These are phyloP conservation scores for Malurus leucopterus DNA, from an alignment of 2,797 vertebrate genomes.

Conservation along the genomic window DNA sequence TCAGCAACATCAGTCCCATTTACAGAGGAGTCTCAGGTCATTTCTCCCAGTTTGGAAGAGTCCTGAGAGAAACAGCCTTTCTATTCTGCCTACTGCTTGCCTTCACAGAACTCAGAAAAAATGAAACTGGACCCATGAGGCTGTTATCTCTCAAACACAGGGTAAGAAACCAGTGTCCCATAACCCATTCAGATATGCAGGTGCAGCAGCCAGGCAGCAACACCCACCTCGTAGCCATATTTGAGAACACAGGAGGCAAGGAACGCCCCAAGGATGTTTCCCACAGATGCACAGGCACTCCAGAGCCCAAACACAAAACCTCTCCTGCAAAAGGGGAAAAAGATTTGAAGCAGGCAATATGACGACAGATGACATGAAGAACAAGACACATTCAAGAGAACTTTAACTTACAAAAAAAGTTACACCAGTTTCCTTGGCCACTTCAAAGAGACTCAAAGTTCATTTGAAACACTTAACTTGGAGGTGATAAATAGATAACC, in stretches of 20 bases:
- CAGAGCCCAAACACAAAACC: slow-evolving; percentile 93
- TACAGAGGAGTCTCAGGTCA: background rate
- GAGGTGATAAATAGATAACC: background rate
- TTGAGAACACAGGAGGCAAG: slow-evolving; percentile 91
- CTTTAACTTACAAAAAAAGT: background rate
- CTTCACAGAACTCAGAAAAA: background rate
- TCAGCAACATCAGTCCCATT: background rate
- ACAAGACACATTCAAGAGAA: background rate
- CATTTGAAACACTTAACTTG: background rate
- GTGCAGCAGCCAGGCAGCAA: background rate
- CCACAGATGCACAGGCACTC: slow-evolving; percentile 95
- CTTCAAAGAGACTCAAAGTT: background rate
- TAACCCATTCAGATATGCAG: background rate
- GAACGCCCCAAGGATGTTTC: slow-evolving; percentile 95
- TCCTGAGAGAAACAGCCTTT: background rate
- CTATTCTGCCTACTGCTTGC: background rate
- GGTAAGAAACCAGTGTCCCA: background rate
- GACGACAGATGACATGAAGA: background rate
- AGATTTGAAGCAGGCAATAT: background rate
- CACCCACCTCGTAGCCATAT: slow-evolving; percentile 91
- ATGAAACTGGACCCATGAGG: background rate
- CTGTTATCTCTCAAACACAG: background rate
- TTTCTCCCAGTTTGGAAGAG: background rate
- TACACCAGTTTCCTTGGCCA: background rate
- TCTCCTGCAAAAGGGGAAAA: slow-evolving; percentile 67